These are phyloP conservation scores for Sarcophaga carnaria DNA, from an alignment of 2,888 invertebrate species.

Conservation along the genomic window DNA sequence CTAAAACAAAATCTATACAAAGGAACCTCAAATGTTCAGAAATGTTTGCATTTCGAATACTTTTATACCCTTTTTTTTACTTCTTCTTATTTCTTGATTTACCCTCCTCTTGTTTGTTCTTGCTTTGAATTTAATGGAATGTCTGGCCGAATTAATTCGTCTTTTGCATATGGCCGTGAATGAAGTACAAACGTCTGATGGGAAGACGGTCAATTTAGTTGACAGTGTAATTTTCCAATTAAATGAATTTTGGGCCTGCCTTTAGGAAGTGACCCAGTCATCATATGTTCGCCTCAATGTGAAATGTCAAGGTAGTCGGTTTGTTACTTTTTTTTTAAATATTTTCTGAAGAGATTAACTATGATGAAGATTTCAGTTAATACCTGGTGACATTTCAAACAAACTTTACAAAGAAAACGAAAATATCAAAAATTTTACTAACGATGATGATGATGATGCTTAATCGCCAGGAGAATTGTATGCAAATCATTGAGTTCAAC, in stretches of 20 bases:
- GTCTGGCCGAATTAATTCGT: conserved; percentile 49
- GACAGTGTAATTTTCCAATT: conserved; percentile 70
- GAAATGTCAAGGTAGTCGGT: conserved; percentile 64
- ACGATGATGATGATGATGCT: conserved; percentile 7
- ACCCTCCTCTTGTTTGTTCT: neutral
- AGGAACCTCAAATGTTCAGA: conserved; percentile 54
- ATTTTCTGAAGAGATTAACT: conserved; percentile 59
- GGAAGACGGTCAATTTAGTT: conserved; percentile 64
- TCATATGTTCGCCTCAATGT: conserved; percentile 1
- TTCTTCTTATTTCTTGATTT: neutral
- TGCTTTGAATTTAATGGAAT: neutral
- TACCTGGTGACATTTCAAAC: conserved; percentile 59
- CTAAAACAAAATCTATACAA: neutral
- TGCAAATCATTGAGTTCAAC: conserved; percentile 44
- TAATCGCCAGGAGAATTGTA: conserved; percentile 19
- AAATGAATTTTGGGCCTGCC: conserved; percentile 61
- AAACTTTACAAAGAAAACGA: conserved; percentile 31
- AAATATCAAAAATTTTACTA: neutral
- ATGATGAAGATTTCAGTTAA: conserved; percentile 68
- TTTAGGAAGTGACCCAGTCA: conserved; percentile 35
- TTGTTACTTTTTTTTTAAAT: conserved; percentile 33
- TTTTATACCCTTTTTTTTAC: conserved; percentile 20
- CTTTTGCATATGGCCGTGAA: conserved; percentile 51
- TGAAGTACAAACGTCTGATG: conserved; percentile 38
- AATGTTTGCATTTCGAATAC: conserved; percentile 44